phyloP scores from a whole-genome alignment of 2,113 vertebrate species.

The Tragelaphus scriptus region DNA sequence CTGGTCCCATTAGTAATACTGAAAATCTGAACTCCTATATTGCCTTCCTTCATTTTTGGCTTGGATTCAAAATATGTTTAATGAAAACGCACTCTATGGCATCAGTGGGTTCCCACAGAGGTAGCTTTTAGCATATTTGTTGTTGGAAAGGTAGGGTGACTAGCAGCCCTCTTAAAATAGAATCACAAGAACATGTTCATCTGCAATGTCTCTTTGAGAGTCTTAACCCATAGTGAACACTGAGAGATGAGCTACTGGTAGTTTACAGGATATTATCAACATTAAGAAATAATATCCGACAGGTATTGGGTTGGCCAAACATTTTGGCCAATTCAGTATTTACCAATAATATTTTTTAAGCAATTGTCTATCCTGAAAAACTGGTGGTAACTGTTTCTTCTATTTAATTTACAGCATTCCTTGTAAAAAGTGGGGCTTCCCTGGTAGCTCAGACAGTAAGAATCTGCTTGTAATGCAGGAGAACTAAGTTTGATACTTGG shows the following conservation, averaged over 20 bases:
- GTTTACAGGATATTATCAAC: neutral
- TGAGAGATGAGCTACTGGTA: neutral
- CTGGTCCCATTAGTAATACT: slow-evolving; percentile 44
- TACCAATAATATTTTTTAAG: neutral
- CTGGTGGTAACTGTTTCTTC: neutral
- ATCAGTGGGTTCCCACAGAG: neutral
- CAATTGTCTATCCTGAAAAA: neutral
- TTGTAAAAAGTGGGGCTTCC: neutral
- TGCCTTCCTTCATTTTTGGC: neutral
- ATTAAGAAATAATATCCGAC: neutral
- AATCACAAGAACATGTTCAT: neutral
- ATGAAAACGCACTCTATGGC: neutral
- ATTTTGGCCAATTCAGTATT: neutral
- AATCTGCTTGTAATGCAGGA: neutral
- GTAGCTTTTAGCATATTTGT: neutral
- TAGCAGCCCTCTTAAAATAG: neutral
- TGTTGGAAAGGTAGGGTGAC: neutral
- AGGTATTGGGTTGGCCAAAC: neutral
- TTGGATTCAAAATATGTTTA: neutral
- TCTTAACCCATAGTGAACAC: neutral
- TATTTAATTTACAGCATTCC: neutral
- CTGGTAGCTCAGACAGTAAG: neutral
- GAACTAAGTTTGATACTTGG: neutral
- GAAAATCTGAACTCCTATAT: neutral
- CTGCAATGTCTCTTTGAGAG: neutral